Percentiles rank a stretch among this genome's conserved stretches.
Conservation (phyloP, 2,113 vertebrate genomes). For the Geothlypis trichas region DNA sequence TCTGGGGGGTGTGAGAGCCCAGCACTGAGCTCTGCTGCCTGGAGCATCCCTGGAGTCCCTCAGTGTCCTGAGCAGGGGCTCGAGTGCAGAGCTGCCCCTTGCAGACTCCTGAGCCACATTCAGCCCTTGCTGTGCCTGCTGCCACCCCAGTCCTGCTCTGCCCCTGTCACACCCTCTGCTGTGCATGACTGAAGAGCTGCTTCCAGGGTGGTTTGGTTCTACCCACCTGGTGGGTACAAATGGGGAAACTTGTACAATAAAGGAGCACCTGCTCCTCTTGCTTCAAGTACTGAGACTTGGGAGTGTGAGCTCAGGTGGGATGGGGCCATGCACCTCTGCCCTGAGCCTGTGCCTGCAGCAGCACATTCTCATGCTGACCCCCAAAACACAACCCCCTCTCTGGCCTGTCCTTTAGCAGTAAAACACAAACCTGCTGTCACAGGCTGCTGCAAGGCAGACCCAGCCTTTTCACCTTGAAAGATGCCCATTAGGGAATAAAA, state of each 20-base stretch:
- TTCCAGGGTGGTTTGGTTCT: background rate
- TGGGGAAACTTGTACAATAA: fast-evolving
- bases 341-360: fast-evolving
- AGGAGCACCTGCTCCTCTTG: background rate
- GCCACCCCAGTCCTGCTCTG: fast-evolving
- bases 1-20: background rate
- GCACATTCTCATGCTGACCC: fast-evolving
- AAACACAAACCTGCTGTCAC: background rate
- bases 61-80: background rate
- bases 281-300: too few species aligned
- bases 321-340: background rate
- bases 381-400: too few species aligned
- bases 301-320: background rate
- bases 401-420: background rate
- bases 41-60: background rate
- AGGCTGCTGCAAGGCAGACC: background rate
- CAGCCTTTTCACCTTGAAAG: fast-evolving
- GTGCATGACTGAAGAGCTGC: background rate
- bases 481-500: fast-evolving
- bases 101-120: fast-evolving
- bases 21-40: background rate
- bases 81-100: fast-evolving
- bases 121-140: background rate
- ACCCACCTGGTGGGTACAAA: fast-evolving
- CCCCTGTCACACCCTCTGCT: fast-evolving